phyloP scores from a whole-genome alignment of 92 coral and sea anemone genomes.

The Parazoanthus darwini region DNA sequence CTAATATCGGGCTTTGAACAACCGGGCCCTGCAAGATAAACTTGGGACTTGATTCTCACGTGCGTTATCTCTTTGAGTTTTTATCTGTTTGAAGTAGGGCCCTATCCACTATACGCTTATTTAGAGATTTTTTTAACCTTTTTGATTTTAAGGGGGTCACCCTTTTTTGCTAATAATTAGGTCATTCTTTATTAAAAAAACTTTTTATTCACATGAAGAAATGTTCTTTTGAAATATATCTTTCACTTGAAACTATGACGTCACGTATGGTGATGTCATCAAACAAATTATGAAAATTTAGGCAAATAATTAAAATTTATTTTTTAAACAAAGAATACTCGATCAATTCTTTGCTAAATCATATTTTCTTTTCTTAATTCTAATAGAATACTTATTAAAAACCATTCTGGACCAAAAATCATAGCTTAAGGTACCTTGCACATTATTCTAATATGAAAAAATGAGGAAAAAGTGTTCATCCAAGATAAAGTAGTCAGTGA shows the following conservation, averaged over 20 bases:
- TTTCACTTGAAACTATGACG: background rate
- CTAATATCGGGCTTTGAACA: too few species aligned
- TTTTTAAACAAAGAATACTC: slow-evolving; percentile 5
- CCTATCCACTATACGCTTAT: too few species aligned
- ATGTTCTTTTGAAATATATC: slow-evolving; percentile 6
- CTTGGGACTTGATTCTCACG: too few species aligned
- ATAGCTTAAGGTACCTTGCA: background rate
- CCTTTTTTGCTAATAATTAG: background rate
- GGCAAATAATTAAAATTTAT: background rate
- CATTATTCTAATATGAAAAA: background rate
- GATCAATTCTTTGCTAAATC: background rate
- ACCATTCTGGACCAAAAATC: background rate
- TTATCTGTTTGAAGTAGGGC: background rate
- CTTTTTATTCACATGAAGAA: slow-evolving; percentile 18
- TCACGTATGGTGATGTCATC: slow-evolving; percentile 1
- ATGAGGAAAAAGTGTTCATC: background rate
- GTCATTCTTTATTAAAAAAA: background rate
- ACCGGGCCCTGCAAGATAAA: too few species aligned
- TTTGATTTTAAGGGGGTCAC: background rate
- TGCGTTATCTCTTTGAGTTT: too few species aligned
- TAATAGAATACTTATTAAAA: background rate
- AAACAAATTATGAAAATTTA: background rate
- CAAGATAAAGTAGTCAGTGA: too few species aligned
- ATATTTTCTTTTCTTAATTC: background rate
- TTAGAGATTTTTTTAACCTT: background rate